Evolutionary conservation across 2,797 vertebrate species (phyloP).

Genomic region (Paramormyrops hopkinsi): DNA sequence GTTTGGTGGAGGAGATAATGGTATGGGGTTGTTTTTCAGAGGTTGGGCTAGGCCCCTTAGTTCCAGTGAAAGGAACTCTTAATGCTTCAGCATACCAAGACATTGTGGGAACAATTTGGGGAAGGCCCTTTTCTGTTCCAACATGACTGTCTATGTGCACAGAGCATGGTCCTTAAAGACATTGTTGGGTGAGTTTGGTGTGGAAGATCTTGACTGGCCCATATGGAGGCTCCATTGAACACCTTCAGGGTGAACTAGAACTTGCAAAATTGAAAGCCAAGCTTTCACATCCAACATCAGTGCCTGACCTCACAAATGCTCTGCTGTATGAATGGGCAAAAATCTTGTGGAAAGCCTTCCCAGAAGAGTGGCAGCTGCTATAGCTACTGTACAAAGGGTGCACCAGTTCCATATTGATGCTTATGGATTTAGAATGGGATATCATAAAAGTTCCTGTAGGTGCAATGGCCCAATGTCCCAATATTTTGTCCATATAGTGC

Average conservation of each 20-base stretch:
- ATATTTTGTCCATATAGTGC: background rate
- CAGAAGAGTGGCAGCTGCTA: background rate
- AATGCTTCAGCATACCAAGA: background rate
- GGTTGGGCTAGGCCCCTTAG: background rate
- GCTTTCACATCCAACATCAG: background rate
- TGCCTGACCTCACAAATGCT: background rate
- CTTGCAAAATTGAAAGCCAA: background rate
- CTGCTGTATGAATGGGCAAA: background rate
- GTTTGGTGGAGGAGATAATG: background rate
- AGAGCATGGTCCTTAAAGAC: background rate
- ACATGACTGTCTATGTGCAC: background rate
- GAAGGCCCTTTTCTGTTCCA: background rate
- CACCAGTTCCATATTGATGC: background rate
- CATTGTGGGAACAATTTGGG: background rate
- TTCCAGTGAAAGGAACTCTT: background rate
- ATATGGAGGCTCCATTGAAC: background rate
- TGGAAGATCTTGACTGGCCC: background rate
- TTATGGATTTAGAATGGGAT: background rate
- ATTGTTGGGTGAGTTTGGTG: background rate
- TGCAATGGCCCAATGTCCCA: background rate
- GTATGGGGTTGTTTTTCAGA: background rate
- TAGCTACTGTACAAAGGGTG: background rate
- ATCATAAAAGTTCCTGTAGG: background rate
- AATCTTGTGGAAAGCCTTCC: background rate
- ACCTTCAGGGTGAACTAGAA: background rate